Conservation (phyloP, 2,888 invertebrate genomes). For the Hermodice carunculata region DNA sequence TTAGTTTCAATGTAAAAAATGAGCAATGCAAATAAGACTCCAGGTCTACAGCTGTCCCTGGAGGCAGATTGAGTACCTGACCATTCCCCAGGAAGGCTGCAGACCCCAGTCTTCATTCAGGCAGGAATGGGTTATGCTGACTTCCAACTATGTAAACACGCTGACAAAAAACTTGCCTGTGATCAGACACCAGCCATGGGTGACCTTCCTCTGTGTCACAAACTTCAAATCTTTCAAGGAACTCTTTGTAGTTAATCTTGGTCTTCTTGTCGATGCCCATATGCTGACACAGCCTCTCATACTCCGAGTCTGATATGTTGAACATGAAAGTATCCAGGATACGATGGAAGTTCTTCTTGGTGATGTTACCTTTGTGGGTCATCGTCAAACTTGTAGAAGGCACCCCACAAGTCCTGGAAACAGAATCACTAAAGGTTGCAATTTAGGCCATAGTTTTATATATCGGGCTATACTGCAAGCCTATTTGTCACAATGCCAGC, state of each 20-base stretch:
- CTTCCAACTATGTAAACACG: too few relatives aligned
- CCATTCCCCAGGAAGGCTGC: too few relatives aligned
- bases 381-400: conserved; percentile 68
- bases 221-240: conserved; percentile 63
- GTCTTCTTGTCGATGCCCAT: conserved; percentile 52
- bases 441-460: too few relatives aligned
- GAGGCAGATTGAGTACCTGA: too few relatives aligned
- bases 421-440: too few relatives aligned
- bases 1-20: too few relatives aligned
- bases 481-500: too few relatives aligned
- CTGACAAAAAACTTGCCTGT: conserved; percentile 61
- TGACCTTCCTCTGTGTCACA: conserved; percentile 63
- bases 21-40: too few relatives aligned
- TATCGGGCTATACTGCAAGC: too few relatives aligned
- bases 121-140: too few relatives aligned
- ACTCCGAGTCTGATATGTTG: conserved; percentile 58
- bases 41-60: too few relatives aligned
- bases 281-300: conserved; percentile 58
- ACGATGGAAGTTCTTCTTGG: conserved; percentile 58
- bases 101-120: too few relatives aligned
- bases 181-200: conserved; percentile 65
- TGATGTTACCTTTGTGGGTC: conserved; percentile 59
- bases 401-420: conserved; percentile 61
- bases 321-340: conserved; percentile 65
- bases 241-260: conserved; percentile 60